Evolutionary conservation across 2,797 vertebrate genomes (phyloP).

Genomic region (Bradypodion ventrale): DNA sequence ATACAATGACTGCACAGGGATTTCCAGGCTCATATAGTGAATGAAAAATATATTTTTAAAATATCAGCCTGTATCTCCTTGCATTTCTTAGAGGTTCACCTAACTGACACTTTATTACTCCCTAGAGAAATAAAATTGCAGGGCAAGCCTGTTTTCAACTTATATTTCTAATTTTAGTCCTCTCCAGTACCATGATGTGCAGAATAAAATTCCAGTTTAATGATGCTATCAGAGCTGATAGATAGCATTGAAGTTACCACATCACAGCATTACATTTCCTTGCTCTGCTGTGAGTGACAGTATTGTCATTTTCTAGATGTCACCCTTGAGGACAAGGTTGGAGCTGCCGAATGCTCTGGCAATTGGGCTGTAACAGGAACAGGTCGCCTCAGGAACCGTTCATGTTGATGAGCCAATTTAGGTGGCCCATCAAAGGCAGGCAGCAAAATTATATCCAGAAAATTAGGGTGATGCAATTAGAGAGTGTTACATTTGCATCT

Average conservation of each 20-base stretch:
- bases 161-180: conserved; percentile 43
- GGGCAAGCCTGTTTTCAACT: conserved; percentile 37
- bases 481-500: neutral
- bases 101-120: conserved; percentile 41
- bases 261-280: neutral
- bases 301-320: conserved; percentile 33
- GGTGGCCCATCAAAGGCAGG: neutral
- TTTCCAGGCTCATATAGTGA: neutral
- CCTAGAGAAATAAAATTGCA: conserved; percentile 21
- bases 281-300: conserved; percentile 16
- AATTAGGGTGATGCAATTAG: neutral
- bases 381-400: neutral
- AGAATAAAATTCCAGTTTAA: conserved; percentile 57
- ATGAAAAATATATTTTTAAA: neutral
- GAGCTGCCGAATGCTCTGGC: neutral
- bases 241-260: neutral
- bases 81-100: conserved; percentile 11
- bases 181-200: conserved; percentile 30
- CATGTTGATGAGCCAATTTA: neutral
- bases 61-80: conserved; percentile 10
- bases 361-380: conserved; percentile 13
- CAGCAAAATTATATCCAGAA: neutral
- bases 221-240: conserved; percentile 25
- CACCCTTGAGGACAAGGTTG: conserved; percentile 19
- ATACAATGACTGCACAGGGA: neutral